phyloP scores from a whole-genome alignment of 2,797 vertebrate genomes.

The Alauda arvensis region DNA sequence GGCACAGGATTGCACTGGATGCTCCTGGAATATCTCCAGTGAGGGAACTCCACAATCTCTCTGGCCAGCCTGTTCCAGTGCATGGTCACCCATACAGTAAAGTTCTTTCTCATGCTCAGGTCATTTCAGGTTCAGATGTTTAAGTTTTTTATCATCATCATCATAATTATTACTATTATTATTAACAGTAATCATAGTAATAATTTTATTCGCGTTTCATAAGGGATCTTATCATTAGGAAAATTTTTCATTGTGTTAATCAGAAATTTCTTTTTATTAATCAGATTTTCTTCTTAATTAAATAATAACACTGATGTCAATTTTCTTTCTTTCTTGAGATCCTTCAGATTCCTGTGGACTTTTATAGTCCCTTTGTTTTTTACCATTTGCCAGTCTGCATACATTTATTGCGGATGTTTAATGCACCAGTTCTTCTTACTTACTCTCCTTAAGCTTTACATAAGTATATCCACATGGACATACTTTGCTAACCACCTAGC shows the following conservation, averaged over 20 bases:
- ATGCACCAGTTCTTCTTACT: neutral
- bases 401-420: neutral
- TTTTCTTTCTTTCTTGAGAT: neutral
- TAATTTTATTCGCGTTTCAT: neutral
- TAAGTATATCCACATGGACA: neutral
- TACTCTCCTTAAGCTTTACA: neutral
- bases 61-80: neutral
- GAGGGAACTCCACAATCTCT: neutral
- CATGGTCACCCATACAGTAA: accelerated
- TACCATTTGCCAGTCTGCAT: neutral
- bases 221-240: neutral
- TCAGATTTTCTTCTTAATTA: neutral
- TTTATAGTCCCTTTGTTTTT: neutral
- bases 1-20: neutral
- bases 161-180: too few species aligned
- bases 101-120: neutral
- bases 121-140: neutral
- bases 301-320: neutral
- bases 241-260: neutral
- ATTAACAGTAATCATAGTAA: neutral
- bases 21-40: neutral
- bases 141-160: neutral
- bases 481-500: neutral
- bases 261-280: neutral
- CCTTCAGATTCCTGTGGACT: neutral